These are phyloP conservation scores for Motacilla tschutschensis DNA, from an alignment of 2,113 vertebrate species.

Conservation along the genomic window DNA sequence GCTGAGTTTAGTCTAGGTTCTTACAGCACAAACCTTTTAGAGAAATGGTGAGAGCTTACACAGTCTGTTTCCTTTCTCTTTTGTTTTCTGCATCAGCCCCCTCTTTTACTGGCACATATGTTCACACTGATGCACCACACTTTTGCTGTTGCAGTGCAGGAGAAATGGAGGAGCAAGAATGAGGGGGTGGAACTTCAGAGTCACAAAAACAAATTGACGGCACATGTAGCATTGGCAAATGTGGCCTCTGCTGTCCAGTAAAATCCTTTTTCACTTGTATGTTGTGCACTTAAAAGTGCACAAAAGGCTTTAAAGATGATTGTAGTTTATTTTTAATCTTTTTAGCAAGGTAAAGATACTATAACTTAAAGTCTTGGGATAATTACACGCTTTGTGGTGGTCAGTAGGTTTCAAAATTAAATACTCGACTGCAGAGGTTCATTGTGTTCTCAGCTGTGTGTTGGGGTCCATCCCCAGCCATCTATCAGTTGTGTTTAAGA, in stretches of 20 bases:
- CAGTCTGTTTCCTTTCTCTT: neutral
- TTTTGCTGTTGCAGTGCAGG: neutral
- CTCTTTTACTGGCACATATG: neutral
- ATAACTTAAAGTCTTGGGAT: neutral
- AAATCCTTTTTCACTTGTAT: neutral
- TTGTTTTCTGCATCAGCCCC: neutral
- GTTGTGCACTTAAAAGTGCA: neutral
- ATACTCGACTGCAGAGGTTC: neutral
- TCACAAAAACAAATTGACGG: neutral
- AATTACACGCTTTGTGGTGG: neutral
- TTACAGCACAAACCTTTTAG: neutral
- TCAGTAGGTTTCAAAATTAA: neutral
- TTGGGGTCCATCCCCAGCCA: neutral
- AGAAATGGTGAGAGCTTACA: neutral
- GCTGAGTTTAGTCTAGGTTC: neutral
- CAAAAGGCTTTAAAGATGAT: neutral
- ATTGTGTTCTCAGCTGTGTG: neutral
- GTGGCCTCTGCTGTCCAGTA: neutral
- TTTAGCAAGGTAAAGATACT: neutral
- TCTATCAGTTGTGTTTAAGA: neutral
- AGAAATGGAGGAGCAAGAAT: neutral
- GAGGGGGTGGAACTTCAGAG: neutral
- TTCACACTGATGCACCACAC: neutral
- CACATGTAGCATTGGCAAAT: neutral
- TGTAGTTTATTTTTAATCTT: neutral